Base-by-base conservation (phyloP, 2,888 invertebrate genomes). In the Lydus trimaculatus region DNA sequence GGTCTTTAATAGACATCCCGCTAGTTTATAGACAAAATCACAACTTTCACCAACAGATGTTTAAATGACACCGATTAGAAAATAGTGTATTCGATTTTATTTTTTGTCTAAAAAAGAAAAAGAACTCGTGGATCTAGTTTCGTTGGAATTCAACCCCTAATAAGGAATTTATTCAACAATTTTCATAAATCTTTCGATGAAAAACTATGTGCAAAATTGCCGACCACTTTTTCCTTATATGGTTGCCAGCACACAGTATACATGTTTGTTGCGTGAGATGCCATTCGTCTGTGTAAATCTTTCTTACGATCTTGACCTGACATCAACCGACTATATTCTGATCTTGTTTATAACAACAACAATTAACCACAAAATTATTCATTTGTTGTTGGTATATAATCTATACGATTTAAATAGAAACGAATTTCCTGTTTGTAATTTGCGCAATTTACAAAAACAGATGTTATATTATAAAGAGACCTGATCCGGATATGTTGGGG, bases 231-330 rank as follows among this genome's bases (percentile, higher is more conserved):
- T 56, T 56, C 56, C 56, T 23, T 56, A 56, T 25, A 56, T 8
- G 56, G 56, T 6, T 56, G n/a, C n/a, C n/a, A n/a, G n/a, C n/a
- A n/a, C n/a, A n/a, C n/a, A n/a, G n/a, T 3, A 23, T 20, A 48
- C 52, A 23, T 9, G 23, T 23, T 52, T 52, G 56, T 56, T 56
- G 56, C 56, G 13, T 56, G 56, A 56, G 56, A 56, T 56, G 56
- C 56, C 56, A 56, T 56, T 56, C 56, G 56, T 56, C 56, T 25
- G 56, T 56, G 9, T 56, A 56, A 56, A 56, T 56, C 56, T 56
- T 56, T 25, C 13, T 25, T 56, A 56, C 25, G 52, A 52, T 52
- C 52, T 52, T 52, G 52, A 52, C 52, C 52, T 52, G 52, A 52
- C 52, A 23, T 23, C 52, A 11, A 52, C 52, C 20, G 52, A 43